A percentile compares a stretch with the other conserved stretches of the same genome.
These are phyloP conservation scores for Neoscelio sp. DNA, from an alignment of 2,888 invertebrate genomes.

Conservation along the genomic window DNA sequence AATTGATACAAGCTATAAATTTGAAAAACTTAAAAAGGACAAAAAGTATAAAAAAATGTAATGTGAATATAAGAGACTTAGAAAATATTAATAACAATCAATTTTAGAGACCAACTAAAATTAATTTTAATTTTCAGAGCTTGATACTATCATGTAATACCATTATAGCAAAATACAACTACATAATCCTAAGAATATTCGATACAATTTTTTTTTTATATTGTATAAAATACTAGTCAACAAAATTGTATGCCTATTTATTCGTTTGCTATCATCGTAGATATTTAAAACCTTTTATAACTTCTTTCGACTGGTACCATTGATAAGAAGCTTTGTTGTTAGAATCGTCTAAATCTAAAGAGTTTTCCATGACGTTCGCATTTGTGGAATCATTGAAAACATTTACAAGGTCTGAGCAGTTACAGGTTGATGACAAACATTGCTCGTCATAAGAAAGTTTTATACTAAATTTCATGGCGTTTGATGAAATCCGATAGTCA, in stretches of 20 bases:
- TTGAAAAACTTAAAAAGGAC: too few species aligned
- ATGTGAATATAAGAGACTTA: too few species aligned
- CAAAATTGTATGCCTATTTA: neutral
- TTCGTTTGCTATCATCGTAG: slow-evolving; percentile 72
- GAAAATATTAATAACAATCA: too few species aligned
- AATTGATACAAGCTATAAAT: too few species aligned
- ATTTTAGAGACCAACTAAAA: too few species aligned
- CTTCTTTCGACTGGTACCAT: slow-evolving; percentile 81
- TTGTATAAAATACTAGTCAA: too few species aligned
- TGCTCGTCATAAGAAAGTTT: slow-evolving; percentile 73
- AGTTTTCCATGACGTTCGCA: slow-evolving; percentile 41
- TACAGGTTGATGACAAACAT: slow-evolving; percentile 67
- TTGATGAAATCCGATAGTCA: slow-evolving; percentile 72
- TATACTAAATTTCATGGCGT: slow-evolving; percentile 73
- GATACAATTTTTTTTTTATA: too few species aligned
- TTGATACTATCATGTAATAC: too few species aligned
- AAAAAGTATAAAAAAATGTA: too few species aligned
- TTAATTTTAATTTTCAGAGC: too few species aligned
- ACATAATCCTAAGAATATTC: too few species aligned
- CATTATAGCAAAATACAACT: too few species aligned
- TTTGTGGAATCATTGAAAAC: slow-evolving; percentile 74
- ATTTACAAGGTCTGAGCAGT: slow-evolving; percentile 74
- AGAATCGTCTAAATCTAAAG: slow-evolving; percentile 24
- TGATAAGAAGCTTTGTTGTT: slow-evolving; percentile 68
- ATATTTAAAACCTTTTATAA: slow-evolving; percentile 80